Evolutionary conservation across 2,888 invertebrate species (phyloP), one percentile per base, ranked within the genome.

Genomic region (Gortyna flavago): DNA sequence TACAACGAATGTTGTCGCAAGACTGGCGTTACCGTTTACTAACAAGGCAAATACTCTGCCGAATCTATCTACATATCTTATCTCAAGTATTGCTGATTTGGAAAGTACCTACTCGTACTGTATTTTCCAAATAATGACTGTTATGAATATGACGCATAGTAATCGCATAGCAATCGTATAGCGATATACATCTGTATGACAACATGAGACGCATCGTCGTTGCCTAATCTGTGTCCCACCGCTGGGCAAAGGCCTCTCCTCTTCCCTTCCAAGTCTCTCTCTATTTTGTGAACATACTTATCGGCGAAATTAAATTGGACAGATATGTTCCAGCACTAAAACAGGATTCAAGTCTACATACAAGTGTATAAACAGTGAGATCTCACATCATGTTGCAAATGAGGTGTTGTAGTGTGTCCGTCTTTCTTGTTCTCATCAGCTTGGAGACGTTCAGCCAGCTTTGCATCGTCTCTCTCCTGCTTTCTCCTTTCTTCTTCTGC

Each of bases 391-490:
- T 95, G 90, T 75, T 92, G 77, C 35, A 96, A 85, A 81, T 95
- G 95, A 79, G 96, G 96, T 80, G 91, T 91, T 35, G 89, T 86
- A 59, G 89, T 80, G 64, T 92, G 88, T 9, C 86, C 88, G 80
- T 95, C 96, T 65, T 91, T 92, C 73, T 93, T 94, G 78, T 96
- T 92, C 84, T 97, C 97, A 87, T 97, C 96, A 9, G 95, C 97
- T 79, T 97, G 96, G 59, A 97, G 89, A 5, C 93, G 90, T 84
- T 95, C 92, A 16, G 96, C 95, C 57, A 96, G 89, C 81, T 95
- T 96, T 38, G 95, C 96, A 92, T 97, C 97, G 78, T 96, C 96
- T 75, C 91, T 92, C 86, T 97, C 97, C 83, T 96, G 95, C 85
- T 95, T 96, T 85, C 92, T 94, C 81, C 94, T 93, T 70, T 95